phyloP scores from a whole-genome alignment of 2,888 invertebrate species.

The Thereva unica region DNA sequence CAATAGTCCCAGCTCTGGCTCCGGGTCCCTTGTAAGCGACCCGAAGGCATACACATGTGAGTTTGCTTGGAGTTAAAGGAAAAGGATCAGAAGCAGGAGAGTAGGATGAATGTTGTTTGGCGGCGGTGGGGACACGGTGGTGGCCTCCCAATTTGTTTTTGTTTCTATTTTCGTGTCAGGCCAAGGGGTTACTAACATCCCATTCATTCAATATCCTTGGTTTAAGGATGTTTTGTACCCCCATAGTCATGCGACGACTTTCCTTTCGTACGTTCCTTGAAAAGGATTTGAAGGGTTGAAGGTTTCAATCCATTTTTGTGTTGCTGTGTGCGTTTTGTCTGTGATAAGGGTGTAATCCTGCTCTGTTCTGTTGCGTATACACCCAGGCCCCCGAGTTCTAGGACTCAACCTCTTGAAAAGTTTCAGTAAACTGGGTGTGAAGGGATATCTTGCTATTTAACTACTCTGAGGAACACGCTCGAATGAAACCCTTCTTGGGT shows the following conservation, averaged over 20 bases:
- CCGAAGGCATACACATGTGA: constrained; percentile 35
- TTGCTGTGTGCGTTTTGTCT: constrained; percentile 33
- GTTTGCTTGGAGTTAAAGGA: constrained; percentile 32
- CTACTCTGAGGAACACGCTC: constrained; percentile 35
- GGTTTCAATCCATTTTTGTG: constrained; percentile 40
- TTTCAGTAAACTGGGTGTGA: constrained; percentile 32
- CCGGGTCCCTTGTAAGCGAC: constrained; percentile 26
- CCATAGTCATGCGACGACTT: constrained; percentile 32
- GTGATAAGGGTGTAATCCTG: constrained; percentile 42
- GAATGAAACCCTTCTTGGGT: constrained; percentile 31
- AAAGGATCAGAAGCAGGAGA: neutral
- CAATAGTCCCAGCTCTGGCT: constrained; percentile 25
- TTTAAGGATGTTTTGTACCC: constrained; percentile 34
- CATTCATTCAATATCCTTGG: constrained; percentile 35
- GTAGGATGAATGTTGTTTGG: too few species aligned
- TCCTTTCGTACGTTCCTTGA: constrained; percentile 35
- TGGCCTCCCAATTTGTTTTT: constrained; percentile 34
- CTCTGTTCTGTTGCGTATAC: constrained; percentile 31
- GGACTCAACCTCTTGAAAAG: constrained; percentile 20
- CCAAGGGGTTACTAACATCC: constrained; percentile 35
- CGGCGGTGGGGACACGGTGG: neutral
- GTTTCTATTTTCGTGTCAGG: constrained; percentile 40
- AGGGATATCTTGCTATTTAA: constrained; percentile 34
- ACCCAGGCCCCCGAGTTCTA: constrained; percentile 1
- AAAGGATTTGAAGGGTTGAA: constrained; percentile 41